A percentile compares a stretch with the other conserved stretches of the same genome.
These are phyloP conservation scores for Sebastes miniatus DNA, from an alignment of 2,797 vertebrate genomes.

Conservation along the genomic window DNA sequence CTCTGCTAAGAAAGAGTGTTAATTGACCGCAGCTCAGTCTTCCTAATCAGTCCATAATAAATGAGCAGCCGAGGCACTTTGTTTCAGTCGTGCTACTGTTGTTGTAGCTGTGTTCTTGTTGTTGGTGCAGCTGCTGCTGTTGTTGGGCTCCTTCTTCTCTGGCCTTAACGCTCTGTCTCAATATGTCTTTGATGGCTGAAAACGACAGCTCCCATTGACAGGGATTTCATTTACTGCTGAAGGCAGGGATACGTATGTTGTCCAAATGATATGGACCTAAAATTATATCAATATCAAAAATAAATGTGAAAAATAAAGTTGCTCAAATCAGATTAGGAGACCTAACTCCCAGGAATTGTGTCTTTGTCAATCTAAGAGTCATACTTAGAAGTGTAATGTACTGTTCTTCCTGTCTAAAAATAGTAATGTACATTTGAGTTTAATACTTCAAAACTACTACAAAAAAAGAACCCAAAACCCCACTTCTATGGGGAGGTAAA, in stretches of 20 bases:
- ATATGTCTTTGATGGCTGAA: constrained; percentile 65
- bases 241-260: constrained; percentile 2
- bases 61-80: constrained; percentile 70
- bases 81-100: constrained; percentile 63
- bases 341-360: neutral
- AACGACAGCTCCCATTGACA: constrained; percentile 43
- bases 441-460: neutral
- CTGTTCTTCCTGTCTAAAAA: neutral
- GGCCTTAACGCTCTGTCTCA: constrained; percentile 60
- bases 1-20: constrained; percentile 83
- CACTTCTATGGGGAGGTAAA: neutral
- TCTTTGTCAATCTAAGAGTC: neutral
- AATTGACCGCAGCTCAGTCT: constrained; percentile 84
- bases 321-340: neutral
- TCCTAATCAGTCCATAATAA: constrained; percentile 80
- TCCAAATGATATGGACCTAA: neutral
- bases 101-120: constrained; percentile 52
- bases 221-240: constrained; percentile 3
- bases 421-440: neutral
- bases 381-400: neutral
- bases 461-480: neutral
- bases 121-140: constrained; percentile 66
- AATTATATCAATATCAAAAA: neutral
- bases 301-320: constrained; percentile 5
- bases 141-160: constrained; percentile 54